Evolutionary conservation across 2,797 vertebrate species (phyloP), one percentile per base, ranked within the genome.

Genomic region (Platyrinchus mystaceus): DNA sequence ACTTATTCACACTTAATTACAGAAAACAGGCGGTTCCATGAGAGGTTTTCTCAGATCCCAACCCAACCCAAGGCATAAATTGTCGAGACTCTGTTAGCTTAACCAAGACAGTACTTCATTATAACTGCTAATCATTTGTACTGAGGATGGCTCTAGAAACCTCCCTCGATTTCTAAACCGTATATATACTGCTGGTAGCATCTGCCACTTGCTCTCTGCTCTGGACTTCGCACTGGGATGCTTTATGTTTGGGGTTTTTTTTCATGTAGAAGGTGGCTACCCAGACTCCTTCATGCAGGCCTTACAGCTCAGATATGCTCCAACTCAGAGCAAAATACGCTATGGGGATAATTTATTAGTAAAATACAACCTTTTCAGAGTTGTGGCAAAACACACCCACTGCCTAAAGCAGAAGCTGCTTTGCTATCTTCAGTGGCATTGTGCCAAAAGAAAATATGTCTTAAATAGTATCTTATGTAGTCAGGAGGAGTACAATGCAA

Each of bases 321-420:
- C 73, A 91, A 30, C 56, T 80, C 46, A 37, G 6, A 70, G 26
- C 21, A 85, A 81, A 94, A 85, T 30, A 77, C 5, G 13, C 30
- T n/a, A 63, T 0, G 0, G 41, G 9, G 23, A 84, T 75, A 69
- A 92, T 63, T 73, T 76, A 94, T 91, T 91, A 94, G 70, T 46
- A 63, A 95, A 91, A 85, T 9, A 69, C 24, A 52, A 73, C 41
- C 37, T 85, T 78, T 78, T 26, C 36, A 59, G 50, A 86, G 46
- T 58, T 85, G 82, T 85, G 62, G 66, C 81, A 75, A 91, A 95
- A 95, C 53, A 89, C 37, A 60, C 41, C 41, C 68, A 64, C 81
- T 20, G 58, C 36, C 34, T 84, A 87, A 79, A 89, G 87, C 78
- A 92, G 84, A 84, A 92, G 43, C 50, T 73, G 80, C 70, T 90